Base-by-base conservation (phyloP, 1,140 invertebrate genomes). In the Phymorhynchus buccinoides region DNA sequence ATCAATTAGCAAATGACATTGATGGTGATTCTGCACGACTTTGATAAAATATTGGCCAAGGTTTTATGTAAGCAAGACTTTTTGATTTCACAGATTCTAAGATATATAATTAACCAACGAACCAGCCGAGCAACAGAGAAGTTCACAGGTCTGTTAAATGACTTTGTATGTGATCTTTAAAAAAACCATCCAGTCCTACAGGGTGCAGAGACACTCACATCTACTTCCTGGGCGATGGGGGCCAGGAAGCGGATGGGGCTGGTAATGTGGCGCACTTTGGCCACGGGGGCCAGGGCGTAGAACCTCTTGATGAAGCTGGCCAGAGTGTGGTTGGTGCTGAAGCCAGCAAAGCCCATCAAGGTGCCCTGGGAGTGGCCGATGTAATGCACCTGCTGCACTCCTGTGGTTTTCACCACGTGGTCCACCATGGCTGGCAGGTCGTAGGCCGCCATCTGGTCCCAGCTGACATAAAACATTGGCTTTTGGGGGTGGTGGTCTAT, bases 381-480 rank as follows among this genome's bases (percentile, higher is more conserved):
- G 89, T 96, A 97, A 86, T 94, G 94, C 7, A 97, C 84, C 79
- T 95, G 93, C 14, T 92, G 87, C 75, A 94, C 91, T 2, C 92
- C 91, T 0, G 96, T 96, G 0, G 84, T 87, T 62, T 95, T 93
- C 41, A 96, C 88, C 14, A 96, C 94, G 86, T 95, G 94, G 88
- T 96, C 94, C 27, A 97, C 94, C 89, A 95, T 95, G 0, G 96
- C 95, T 39, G 96, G 95, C 37, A 96, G 86, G 90, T 97, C 96
- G 87, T 95, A 95, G 44, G 94, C 91, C 66, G 96, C 96, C 94
- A 97, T 96, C 93, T 97, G 96, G 85, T 97, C 96, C 91, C 96
- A 97, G 73, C 95, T 95, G 88, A 22, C 48, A 41, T 9, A 68
- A 9, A 78, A 32, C 73, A 48, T n/a, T n/a, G n/a, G n/a, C n/a